Base-by-base conservation (phyloP, 2,797 vertebrate species). In the Parauchenoglanis punctatus region DNA sequence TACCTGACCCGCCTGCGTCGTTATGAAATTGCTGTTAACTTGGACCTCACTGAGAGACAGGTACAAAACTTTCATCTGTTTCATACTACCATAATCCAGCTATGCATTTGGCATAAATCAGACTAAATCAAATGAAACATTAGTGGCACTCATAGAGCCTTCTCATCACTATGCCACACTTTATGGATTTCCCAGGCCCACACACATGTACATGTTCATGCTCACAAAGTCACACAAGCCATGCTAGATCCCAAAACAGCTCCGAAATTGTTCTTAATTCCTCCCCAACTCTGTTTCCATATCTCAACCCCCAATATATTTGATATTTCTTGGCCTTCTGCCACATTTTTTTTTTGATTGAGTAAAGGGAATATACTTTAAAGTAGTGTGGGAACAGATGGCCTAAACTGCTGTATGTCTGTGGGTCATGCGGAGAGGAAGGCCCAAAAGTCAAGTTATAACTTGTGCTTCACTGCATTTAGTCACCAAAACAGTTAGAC, bases 1-100 rank as follows among this genome's bases (percentile, higher is more conserved):
- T 99, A 99, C 94, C 93, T 99, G 96, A 99, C 98, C n/a, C 93
- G 98, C 76, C 97, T 99, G 49, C 96, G 98, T 44, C 97, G 98
- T 96, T 99, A 99, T 0, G 98, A 99, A 96, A 99, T 99, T 52
- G 98, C 98, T 0, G 98, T 99, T 87, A 99, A 99, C 94, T 96
- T 99, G 93, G 98, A 99, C 92, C 97, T 99, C 94, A 99, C 98
- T 0, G 98, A 99, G 93, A 96, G 98, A 96, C 98, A 99, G 96
- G 98, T 99, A 93, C 28, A 63, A 67, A 52, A 7, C 65, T 28
- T 15, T 49, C 15, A 20, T 13, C 59, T 65, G 40, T 67, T 65
- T 63, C 44, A 0, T 35, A 18, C 4, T n/a, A 13, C 18, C 46
- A 20, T 84, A 72, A 28, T 86, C 13, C 6, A 83, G 11, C 46